Evolutionary conservation across 2,113 vertebrate genomes (phyloP), one percentile per base, ranked within the genome.

Genomic region (Willisornis vidua): DNA sequence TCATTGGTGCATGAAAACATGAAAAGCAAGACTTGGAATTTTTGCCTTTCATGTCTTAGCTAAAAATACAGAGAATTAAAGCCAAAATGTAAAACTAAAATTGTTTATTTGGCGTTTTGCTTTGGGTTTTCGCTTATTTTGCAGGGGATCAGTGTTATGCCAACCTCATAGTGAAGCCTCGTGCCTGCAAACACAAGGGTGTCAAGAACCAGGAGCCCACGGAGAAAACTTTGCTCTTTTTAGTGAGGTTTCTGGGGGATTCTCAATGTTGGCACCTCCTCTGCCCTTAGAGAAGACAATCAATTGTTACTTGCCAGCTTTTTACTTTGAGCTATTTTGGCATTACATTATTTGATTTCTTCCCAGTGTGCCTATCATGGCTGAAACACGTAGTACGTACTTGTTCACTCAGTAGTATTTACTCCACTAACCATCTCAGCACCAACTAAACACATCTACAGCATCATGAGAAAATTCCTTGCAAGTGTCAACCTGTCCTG

Each of bases 51-150:
- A 77, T 46, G 41, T 77, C 55, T 37, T 37, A 25, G 54, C 31
- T 86, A 39, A 92, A 94, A 92, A 85, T 6, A 67, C 81, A 72
- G 54, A 39, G 75, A 86, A 80, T 54, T 65, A 83, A 90, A 66
- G 33, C 17, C 29, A 80, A 83, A 80, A 80, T 1, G 4, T 15
- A 52, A 90, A 90, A 73, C 16, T 43, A 17, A 52, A 85, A 39
- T 46, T 46, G 37, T 58, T 91, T 66, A 31, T 85, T 87, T 74
- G 39, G 55, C 41, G 19, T 73, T 73, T 88, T 59, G 12, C 9
- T 80, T 86, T 33, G 41, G 5, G 35, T 45, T 49, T 37, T 82
- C 39, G 22, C 48, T 63, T 6, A 4, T 43, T 72, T 39, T 46
- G 43, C 12, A 43, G 10, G 48, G 66, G 85, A 55, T 82, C 43